Base-by-base conservation (phyloP, 2,797 vertebrate genomes). In the Alauda arvensis region DNA sequence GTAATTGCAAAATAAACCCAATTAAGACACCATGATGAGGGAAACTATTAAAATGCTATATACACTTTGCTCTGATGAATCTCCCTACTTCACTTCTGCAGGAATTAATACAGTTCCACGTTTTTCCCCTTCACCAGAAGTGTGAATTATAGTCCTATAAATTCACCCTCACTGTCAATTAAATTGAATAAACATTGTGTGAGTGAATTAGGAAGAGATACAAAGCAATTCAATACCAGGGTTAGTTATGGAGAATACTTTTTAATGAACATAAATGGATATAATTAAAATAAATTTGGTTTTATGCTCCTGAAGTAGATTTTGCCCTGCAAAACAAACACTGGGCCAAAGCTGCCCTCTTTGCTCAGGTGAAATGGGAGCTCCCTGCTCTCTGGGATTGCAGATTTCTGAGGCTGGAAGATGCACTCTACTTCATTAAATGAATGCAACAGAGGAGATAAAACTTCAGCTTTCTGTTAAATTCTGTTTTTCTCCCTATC, bases 171-270 rank as follows among this genome's bases (percentile, higher is more conserved):
- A 75, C 83, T 88, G 88, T 91, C 91, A 94, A 92, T 92, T 91
- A 86, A 89, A 93, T 89, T 91, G 90, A 96, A 90, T 92, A 89
- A 94, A 90, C 77, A 53, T 88, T 83, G 60, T 78, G 82, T 78
- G 61, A 87, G 59, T 42, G 53, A 87, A 88, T 93, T 94, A 94
- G 79, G 85, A 91, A 90, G 81, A 91, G 69, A 91, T 51, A 85
- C 51, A 87, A 85, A 95, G 91, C 81, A 84, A 93, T 95, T 93
- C 88, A 83, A 88, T 89, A 84, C 16, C 49, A 72, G 70, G 81
- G 56, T 68, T 91, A 87, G 72, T 72, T 93, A 93, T 61, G 78
- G 75, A 70, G 45, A 59, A 82, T 53, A 43, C 26, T 77, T 92
- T 90, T 91, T 87, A 93, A 94, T 72, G 79, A 93, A 68, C 85